These are phyloP conservation scores for Sula dactylatra DNA, from an alignment of 2,113 vertebrate species.

Conservation along the genomic window DNA sequence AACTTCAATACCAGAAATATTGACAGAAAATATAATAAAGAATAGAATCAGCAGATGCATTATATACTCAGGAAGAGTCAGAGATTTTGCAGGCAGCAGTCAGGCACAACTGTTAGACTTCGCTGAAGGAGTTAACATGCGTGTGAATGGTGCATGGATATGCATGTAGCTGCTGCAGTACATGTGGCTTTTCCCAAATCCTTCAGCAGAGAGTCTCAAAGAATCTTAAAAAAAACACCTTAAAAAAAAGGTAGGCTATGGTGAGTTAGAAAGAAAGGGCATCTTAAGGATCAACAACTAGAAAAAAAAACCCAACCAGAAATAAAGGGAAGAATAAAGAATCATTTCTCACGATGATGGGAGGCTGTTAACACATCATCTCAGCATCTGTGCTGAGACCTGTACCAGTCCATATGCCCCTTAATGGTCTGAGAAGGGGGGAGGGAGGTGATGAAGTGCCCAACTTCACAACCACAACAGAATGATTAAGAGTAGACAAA, in stretches of 20 bases:
- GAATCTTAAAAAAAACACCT: not conserved
- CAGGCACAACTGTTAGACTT: not conserved
- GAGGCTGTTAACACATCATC: not conserved
- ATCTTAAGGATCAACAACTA: not conserved
- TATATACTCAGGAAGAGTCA: not conserved
- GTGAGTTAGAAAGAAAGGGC: not conserved
- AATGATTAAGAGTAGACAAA: not conserved
- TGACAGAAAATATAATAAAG: not conserved
- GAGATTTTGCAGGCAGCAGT: not conserved
- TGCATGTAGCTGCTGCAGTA: not conserved
- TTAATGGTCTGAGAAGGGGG: not conserved
- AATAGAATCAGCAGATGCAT: not conserved
- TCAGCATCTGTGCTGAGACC: not conserved
- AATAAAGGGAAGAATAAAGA: not conserved
- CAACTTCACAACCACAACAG: not conserved
- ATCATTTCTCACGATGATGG: not conserved
- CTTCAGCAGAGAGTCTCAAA: not conserved
- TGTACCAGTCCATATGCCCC: not conserved
- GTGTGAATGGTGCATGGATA: not conserved
- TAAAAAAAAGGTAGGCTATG: not conserved
- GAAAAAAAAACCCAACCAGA: not conserved
- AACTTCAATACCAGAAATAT: not conserved
- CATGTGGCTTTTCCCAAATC: not conserved
- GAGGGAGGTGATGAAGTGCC: not conserved
- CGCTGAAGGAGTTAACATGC: not conserved